These are phyloP conservation scores for Ptychobarbus kaznakovi DNA, from an alignment of 2,797 vertebrate species.

Conservation along the genomic window DNA sequence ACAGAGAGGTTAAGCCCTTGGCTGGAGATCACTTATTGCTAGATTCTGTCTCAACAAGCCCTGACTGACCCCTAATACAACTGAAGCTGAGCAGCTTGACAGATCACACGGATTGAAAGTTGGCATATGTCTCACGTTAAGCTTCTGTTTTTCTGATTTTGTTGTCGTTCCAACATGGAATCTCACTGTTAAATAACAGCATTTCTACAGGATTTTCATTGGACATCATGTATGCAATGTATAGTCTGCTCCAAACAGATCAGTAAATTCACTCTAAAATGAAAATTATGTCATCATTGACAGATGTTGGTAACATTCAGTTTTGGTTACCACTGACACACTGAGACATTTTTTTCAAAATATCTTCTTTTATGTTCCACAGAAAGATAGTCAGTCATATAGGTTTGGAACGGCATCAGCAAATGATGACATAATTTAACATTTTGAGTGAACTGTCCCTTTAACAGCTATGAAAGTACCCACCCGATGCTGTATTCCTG, in stretches of 20 bases:
- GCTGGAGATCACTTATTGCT: not conserved
- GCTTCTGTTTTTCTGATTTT: constrained; percentile 1
- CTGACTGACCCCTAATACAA: not conserved
- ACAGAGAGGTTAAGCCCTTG: constrained; percentile 6
- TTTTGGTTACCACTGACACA: not conserved
- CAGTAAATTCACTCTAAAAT: not conserved
- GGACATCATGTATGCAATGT: not conserved
- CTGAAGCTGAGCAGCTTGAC: not conserved
- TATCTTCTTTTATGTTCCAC: not conserved
- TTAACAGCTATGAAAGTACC: not conserved
- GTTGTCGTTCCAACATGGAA: not conserved
- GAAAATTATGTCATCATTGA: not conserved
- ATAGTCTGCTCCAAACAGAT: not conserved
- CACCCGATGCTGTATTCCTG: constrained; percentile 20
- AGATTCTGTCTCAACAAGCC: not conserved
- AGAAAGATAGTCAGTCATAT: too few relatives aligned
- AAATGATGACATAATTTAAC: not conserved
- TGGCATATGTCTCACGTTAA: not conserved
- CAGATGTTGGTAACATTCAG: not conserved
- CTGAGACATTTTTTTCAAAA: not conserved
- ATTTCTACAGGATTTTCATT: not conserved
- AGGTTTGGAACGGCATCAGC: not conserved
- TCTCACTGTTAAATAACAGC: not conserved
- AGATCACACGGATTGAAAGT: not conserved
- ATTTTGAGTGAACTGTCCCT: constrained; percentile 4